phyloP scores from a whole-genome alignment of 1,140 invertebrate species.

The Brachionus calyciflorus region DNA sequence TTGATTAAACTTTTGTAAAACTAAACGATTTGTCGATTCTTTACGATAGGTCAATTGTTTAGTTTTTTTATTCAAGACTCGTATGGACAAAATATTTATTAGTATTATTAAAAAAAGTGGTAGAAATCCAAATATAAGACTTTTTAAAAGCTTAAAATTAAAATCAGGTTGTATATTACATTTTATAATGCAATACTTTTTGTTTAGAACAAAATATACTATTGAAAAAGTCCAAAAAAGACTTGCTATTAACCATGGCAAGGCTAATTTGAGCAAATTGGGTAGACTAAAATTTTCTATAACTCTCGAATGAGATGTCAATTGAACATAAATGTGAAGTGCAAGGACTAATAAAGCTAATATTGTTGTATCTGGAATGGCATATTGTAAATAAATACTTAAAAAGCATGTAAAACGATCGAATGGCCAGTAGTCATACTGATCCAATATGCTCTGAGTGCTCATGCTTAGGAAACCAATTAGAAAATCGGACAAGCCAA shows the following conservation, averaged over 20 bases:
- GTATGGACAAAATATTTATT: constrained; percentile 5
- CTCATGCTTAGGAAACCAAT: constrained; percentile 33
- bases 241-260: constrained; percentile 18
- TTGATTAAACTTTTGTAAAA: not conserved
- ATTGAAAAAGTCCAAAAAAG: constrained; percentile 22
- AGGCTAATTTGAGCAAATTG: not conserved
- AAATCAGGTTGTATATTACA: constrained; percentile 33
- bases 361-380: constrained; percentile 41
- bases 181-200: not conserved
- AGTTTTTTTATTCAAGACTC: not conserved
- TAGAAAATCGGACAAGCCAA: constrained; percentile 29
- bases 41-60: not conserved
- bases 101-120: constrained; percentile 24
- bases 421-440: constrained; percentile 25
- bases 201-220: not conserved
- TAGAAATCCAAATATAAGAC: not conserved
- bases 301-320: not conserved
- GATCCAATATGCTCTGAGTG: constrained; percentile 36
- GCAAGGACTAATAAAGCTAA: constrained; percentile 18
- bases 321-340: constrained; percentile 22
- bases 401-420: constrained; percentile 12
- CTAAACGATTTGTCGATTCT: not conserved
- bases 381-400: constrained; percentile 42
- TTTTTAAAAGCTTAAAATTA: constrained; percentile 12
- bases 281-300: not conserved